These are phyloP conservation scores for Cichladusa arquata DNA, from an alignment of 2,113 vertebrate genomes.

Conservation along the genomic window DNA sequence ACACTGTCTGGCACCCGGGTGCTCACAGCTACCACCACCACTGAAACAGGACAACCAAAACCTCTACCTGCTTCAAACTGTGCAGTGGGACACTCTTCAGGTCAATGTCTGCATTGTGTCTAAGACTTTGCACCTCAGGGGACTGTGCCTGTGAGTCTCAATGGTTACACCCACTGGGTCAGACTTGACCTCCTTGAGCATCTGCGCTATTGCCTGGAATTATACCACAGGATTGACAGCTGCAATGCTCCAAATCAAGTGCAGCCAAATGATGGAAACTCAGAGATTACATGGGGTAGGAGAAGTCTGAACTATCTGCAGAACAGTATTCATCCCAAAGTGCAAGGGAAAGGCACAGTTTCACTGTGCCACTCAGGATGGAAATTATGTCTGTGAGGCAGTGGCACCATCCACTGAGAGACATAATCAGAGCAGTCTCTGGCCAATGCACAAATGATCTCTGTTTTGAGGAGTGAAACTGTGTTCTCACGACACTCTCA, in stretches of 20 bases:
- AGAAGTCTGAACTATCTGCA: neutral
- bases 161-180: neutral
- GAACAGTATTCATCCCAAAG: neutral
- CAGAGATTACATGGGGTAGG: neutral
- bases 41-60: neutral
- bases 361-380: neutral
- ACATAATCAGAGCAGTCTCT: accelerated
- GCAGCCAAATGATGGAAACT: neutral
- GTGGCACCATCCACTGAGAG: neutral
- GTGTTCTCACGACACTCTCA: neutral
- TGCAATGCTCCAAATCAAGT: neutral
- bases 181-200: neutral
- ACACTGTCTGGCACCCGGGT: neutral
- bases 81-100: neutral
- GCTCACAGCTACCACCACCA: neutral
- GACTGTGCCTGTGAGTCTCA: neutral
- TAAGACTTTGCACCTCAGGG: neutral
- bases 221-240: neutral
- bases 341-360: neutral
- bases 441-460: accelerated
- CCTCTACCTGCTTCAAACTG: neutral
- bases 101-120: neutral
- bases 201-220: neutral
- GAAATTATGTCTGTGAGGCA: neutral
- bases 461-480: neutral